Percentiles rank a stretch among this genome's conserved stretches.
Evolutionary conservation across 1,140 invertebrate species (phyloP).

Genomic region (Drosophila burlai): DNA sequence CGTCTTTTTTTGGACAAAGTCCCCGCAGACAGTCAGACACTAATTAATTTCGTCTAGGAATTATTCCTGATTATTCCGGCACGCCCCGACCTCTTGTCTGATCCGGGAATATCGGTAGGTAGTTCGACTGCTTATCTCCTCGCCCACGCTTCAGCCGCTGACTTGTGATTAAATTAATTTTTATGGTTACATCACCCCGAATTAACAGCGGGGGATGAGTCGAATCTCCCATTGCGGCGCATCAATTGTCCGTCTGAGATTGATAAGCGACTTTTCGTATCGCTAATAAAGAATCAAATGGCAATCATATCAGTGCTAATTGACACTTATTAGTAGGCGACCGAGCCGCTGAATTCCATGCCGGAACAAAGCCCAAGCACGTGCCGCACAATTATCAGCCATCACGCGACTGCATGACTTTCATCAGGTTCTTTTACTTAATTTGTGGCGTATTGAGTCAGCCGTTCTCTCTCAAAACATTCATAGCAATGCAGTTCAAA

Average conservation of each 20-base stretch:
- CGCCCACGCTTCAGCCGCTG: slow-evolving; percentile 44
- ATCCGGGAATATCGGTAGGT: slow-evolving; percentile 40
- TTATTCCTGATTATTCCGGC: slow-evolving; percentile 28
- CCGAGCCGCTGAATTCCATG: slow-evolving; percentile 19
- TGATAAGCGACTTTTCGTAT: slow-evolving; percentile 52
- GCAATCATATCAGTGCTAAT: slow-evolving; percentile 66
- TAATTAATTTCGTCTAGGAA: slow-evolving; percentile 35
- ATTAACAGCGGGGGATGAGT: slow-evolving; percentile 30
- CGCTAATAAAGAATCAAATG: slow-evolving; percentile 45
- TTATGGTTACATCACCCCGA: slow-evolving; percentile 67
- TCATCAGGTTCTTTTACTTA: background rate
- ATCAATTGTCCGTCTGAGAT: slow-evolving; percentile 45
- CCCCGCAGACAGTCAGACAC: slow-evolving; percentile 18
- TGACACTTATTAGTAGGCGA: slow-evolving; percentile 73
- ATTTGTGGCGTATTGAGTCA: background rate
- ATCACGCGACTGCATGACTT: slow-evolving; percentile 54
- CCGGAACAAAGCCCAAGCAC: slow-evolving; percentile 58
- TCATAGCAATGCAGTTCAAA: slow-evolving; percentile 1
- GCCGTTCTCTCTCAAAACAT: background rate
- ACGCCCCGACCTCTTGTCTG: slow-evolving; percentile 22
- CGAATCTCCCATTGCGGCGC: background rate
- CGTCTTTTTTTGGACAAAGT: slow-evolving; percentile 13
- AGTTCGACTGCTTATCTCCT: slow-evolving; percentile 21
- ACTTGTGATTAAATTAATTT: slow-evolving; percentile 60
- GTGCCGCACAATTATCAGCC: slow-evolving; percentile 61